phyloP scores from a whole-genome alignment of 2,888 invertebrate genomes.

The Drosophila merina region DNA sequence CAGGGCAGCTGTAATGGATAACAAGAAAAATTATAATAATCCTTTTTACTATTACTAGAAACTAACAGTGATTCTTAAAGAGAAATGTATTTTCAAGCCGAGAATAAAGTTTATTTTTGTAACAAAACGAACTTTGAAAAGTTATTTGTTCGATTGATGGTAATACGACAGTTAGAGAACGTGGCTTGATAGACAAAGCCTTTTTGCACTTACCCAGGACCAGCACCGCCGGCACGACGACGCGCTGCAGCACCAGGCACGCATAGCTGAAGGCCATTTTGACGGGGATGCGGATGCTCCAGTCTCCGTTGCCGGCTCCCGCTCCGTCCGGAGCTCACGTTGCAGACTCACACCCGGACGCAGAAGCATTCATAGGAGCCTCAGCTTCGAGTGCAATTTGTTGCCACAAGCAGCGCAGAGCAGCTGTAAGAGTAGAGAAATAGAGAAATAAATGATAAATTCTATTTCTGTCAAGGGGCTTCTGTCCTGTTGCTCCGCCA shows the following conservation, averaged over 20 bases:
- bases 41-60: background rate
- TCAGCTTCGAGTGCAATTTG: slow-evolving; percentile 66
- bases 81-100: background rate
- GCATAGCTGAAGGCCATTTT: slow-evolving; percentile 82
- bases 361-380: slow-evolving; percentile 68
- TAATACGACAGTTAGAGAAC: slow-evolving; percentile 7
- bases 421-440: slow-evolving; percentile 57
- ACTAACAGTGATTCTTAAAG: no score
- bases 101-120: background rate
- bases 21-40: background rate
- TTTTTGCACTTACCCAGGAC: slow-evolving; percentile 79
- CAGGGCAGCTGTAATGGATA: slow-evolving; percentile 87
- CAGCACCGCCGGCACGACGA: slow-evolving; percentile 81
- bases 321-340: slow-evolving; percentile 30
- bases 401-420: slow-evolving; percentile 63
- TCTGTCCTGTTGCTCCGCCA: slow-evolving; percentile 37
- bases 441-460: slow-evolving; percentile 62
- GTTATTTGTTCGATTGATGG: background rate
- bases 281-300: slow-evolving; percentile 28
- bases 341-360: slow-evolving; percentile 31
- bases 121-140: background rate
- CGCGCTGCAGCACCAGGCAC: slow-evolving; percentile 82
- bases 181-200: background rate
- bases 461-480: slow-evolving; percentile 42
- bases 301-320: slow-evolving; percentile 17